phyloP scores from a whole-genome alignment of 1,140 invertebrate species.

The Cherax destructor region DNA sequence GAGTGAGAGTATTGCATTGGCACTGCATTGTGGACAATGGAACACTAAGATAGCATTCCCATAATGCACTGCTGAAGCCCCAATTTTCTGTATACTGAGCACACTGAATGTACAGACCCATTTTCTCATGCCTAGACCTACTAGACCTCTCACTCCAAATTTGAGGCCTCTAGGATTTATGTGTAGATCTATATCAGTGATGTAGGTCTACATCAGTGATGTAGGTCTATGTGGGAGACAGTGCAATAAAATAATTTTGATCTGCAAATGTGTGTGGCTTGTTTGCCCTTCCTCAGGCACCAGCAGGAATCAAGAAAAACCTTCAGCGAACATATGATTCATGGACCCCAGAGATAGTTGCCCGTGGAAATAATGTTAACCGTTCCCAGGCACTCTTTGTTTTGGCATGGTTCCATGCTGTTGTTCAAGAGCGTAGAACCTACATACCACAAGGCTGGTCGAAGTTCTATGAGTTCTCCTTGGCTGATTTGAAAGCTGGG shows the following conservation, averaged over 20 bases:
- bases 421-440: slow-evolving; percentile 90
- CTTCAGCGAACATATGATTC: slow-evolving; percentile 79
- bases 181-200: too few relatives aligned
- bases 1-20: too few relatives aligned
- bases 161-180: too few relatives aligned
- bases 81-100: too few relatives aligned
- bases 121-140: too few relatives aligned
- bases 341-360: slow-evolving; percentile 78
- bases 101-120: too few relatives aligned
- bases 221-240: too few relatives aligned
- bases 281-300: slow-evolving; percentile 76
- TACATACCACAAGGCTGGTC: slow-evolving; percentile 93
- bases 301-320: slow-evolving; percentile 83
- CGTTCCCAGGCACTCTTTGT: slow-evolving; percentile 81
- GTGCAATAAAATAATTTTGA: neutral
- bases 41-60: too few relatives aligned
- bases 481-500: slow-evolving; percentile 87
- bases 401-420: slow-evolving; percentile 88
- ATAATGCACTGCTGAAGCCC: too few relatives aligned
- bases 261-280: neutral
- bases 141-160: too few relatives aligned
- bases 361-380: slow-evolving; percentile 76
- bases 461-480: slow-evolving; percentile 93
- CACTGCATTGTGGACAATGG: too few relatives aligned
- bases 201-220: too few relatives aligned